Base-by-base conservation (phyloP, 2,797 vertebrate genomes). In the Sternarchorhynchus goeldii region DNA sequence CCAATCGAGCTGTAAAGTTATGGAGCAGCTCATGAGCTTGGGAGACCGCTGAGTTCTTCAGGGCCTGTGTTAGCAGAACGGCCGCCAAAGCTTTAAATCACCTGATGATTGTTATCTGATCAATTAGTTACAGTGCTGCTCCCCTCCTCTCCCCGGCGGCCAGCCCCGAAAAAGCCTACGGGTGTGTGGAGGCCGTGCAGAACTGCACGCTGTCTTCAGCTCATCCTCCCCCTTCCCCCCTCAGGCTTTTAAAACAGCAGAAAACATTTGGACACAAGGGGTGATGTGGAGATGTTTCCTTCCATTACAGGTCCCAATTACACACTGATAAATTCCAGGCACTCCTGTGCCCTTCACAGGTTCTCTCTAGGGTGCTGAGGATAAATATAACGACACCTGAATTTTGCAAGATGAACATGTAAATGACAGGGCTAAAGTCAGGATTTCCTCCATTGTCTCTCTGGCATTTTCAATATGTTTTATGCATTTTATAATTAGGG, bases 401-500 rank as follows among this genome's bases (percentile, higher is more conserved):
- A 93, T 93, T 91, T 92, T 92, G 87, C 90, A 93, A 86, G 64
- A 70, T 45, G 77, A 86, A 85, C 90, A 88, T 90, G 90, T 93
- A 85, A 93, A 93, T 93, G 91, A 92, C 92, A 94, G 73, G 75
- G 82, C 88, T 88, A 91, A 90, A 90, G 91, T 91, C 90, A 87
- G 85, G 81, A 82, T 89, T 84, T 88, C 83, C 80, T 72, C 85
- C 77, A 88, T 93, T 91, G 91, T 93, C 91, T 93, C 78, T n/a
- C 76, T 90, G 89, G 86, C 89, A 89, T 90, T 90, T 82, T 32
- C 66, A 2, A 21, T 86, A 92, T 92, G 89, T 92, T 92, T 92
- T 90, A 91, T 93, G 90, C 88, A 93, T 92, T 90, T 91, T 85
- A 89, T 93, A 92, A 93, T 93, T 93, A 92, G 88, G 45, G 69